These are phyloP conservation scores for Labia minor DNA, from an alignment of 2,888 invertebrate species.

Conservation along the genomic window DNA sequence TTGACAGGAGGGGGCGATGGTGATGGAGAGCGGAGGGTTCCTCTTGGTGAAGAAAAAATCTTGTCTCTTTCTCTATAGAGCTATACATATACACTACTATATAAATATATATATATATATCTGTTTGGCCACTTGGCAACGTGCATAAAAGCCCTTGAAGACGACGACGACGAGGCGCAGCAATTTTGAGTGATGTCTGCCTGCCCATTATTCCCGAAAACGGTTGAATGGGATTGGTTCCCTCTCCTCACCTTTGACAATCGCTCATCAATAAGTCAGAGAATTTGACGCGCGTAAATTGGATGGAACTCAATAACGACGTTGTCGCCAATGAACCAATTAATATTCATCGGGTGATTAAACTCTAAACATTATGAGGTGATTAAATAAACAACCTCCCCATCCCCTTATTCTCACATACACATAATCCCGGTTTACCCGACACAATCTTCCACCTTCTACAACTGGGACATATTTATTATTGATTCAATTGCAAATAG, in stretches of 20 bases:
- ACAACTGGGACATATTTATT: too few species aligned
- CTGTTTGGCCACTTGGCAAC: background rate
- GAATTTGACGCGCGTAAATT: too few species aligned
- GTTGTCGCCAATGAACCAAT: background rate
- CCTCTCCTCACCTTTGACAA: background rate
- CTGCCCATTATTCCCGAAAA: background rate
- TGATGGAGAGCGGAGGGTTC: too few species aligned
- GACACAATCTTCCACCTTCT: too few species aligned
- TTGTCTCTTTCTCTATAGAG: background rate
- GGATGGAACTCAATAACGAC: background rate
- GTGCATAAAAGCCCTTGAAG: constrained; percentile 13
- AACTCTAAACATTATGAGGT: background rate
- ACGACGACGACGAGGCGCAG: constrained; percentile 3
- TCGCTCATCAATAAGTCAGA: constrained; percentile 20
- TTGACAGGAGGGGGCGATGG: background rate
- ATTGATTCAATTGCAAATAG: background rate
- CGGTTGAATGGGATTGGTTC: background rate
- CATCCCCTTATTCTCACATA: too few species aligned
- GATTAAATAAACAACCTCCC: background rate
- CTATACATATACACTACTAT: too few species aligned
- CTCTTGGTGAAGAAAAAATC: too few species aligned
- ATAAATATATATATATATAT: too few species aligned
- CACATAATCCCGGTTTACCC: too few species aligned
- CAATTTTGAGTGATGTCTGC: background rate
- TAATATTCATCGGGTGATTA: constrained; percentile 7